A percentile compares a stretch with the other conserved stretches of the same genome.
Evolutionary conservation across 2,888 invertebrate genomes (phyloP).

Genomic region (Campopleginae sp.): DNA sequence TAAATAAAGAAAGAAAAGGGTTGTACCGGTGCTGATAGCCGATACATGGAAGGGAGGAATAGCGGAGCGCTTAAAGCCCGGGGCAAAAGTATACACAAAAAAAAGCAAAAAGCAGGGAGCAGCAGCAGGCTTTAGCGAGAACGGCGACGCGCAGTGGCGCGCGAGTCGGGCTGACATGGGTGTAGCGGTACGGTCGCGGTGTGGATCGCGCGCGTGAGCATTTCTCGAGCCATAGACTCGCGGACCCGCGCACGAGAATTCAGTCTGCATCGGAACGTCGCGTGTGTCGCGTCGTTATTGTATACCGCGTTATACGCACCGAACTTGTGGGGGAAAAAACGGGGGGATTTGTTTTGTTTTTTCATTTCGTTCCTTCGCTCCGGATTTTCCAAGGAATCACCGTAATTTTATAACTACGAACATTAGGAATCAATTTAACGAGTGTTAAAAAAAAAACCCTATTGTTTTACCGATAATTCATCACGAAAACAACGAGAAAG

Average conservation of each 20-base stretch:
- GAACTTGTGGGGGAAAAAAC: slow-evolving; percentile 64
- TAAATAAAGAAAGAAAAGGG: slow-evolving; percentile 20
- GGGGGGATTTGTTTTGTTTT: slow-evolving; percentile 51
- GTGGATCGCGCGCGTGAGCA: slow-evolving; percentile 46
- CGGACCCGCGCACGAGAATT: slow-evolving; percentile 73
- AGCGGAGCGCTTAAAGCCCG: slow-evolving; percentile 16
- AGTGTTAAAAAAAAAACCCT: not conserved
- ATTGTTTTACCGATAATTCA: slow-evolving; percentile 4
- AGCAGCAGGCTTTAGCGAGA: slow-evolving; percentile 13
- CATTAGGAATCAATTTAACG: not conserved
- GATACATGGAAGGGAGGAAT: slow-evolving; percentile 64
- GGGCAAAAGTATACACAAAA: slow-evolving; percentile 14
- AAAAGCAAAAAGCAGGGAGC: not conserved
- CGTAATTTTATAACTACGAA: not conserved
- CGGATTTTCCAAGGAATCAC: slow-evolving; percentile 7
- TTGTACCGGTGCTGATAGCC: slow-evolving; percentile 62
- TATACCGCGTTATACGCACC: slow-evolving; percentile 37
- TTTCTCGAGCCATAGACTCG: slow-evolving; percentile 64
- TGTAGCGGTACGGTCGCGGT: slow-evolving; percentile 53
- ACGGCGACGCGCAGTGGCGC: slow-evolving; percentile 36
- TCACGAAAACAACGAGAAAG: not conserved
- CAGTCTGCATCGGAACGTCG: slow-evolving; percentile 80
- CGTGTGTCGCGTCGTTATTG: slow-evolving; percentile 74
- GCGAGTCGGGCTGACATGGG: slow-evolving; percentile 37
- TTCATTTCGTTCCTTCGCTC: slow-evolving; percentile 8